phyloP scores from a whole-genome alignment of 1,140 invertebrate genomes.

The Argopecten irradians region DNA sequence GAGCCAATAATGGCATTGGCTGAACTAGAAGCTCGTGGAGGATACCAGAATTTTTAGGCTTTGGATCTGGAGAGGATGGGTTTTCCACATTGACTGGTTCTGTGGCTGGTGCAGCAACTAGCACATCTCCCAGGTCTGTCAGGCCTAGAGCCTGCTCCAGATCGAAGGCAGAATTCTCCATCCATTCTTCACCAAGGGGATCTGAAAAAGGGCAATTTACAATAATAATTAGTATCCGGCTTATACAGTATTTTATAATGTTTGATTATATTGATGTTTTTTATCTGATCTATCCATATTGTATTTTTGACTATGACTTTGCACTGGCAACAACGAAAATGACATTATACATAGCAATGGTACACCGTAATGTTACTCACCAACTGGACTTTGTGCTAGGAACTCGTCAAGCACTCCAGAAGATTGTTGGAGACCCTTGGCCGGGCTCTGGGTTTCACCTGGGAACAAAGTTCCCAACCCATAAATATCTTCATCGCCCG shows the following conservation, averaged over 20 bases:
- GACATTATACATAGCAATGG: too few relatives aligned
- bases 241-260: not conserved
- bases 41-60: constrained; percentile 25
- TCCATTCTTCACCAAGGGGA: constrained; percentile 59
- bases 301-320: not conserved
- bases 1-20: constrained; percentile 33
- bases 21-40: constrained; percentile 42
- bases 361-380: too few relatives aligned
- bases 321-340: not conserved
- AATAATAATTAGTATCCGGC: not conserved
- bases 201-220: constrained; percentile 34
- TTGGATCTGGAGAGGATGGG: not conserved
- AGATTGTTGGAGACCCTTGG: constrained; percentile 25
- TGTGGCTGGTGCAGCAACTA: not conserved
- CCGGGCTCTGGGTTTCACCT: constrained; percentile 43
- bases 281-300: not conserved
- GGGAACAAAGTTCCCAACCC: constrained; percentile 43
- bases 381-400: constrained; percentile 32
- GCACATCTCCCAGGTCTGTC: constrained; percentile 33
- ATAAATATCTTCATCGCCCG: constrained; percentile 38
- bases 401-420: constrained; percentile 44
- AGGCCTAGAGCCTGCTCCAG: constrained; percentile 44
- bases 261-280: not conserved
- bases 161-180: constrained; percentile 55
- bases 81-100: constrained; percentile 1